Evolutionary conservation across 2,888 invertebrate species (phyloP).

Genomic region (Abscondita cerata): DNA sequence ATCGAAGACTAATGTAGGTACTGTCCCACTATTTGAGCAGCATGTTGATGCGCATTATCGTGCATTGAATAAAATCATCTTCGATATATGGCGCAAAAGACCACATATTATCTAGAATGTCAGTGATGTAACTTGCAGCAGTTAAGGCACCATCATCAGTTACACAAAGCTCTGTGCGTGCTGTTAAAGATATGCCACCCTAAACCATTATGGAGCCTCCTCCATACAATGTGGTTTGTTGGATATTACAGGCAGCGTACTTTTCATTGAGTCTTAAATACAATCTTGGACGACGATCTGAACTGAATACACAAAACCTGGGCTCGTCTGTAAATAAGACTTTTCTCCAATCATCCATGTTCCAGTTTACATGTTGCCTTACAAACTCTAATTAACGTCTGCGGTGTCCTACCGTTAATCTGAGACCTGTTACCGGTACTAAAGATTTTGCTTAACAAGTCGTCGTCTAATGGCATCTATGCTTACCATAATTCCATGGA

Average conservation of each 20-base stretch:
- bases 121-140: not conserved
- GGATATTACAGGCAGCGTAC: not conserved
- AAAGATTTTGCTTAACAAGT: not conserved
- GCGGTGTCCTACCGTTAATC: not conserved
- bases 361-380: not conserved
- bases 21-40: not conserved
- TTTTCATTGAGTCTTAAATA: not conserved
- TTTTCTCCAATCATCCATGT: not conserved
- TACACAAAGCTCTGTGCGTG: not conserved
- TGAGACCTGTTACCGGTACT: not conserved
- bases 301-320: not conserved
- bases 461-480: not conserved
- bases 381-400: not conserved
- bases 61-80: constrained; percentile 1
- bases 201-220: not conserved
- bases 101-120: not conserved
- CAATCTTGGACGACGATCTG: not conserved
- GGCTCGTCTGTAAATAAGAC: constrained; percentile 1
- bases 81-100: not conserved
- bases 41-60: not conserved
- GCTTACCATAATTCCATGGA: not conserved
- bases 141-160: not conserved
- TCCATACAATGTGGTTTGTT: not conserved
- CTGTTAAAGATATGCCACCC: not conserved
- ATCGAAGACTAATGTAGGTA: not conserved